phyloP scores from a whole-genome alignment of 2,888 invertebrate species.

The Zygogramma bicolorata region DNA sequence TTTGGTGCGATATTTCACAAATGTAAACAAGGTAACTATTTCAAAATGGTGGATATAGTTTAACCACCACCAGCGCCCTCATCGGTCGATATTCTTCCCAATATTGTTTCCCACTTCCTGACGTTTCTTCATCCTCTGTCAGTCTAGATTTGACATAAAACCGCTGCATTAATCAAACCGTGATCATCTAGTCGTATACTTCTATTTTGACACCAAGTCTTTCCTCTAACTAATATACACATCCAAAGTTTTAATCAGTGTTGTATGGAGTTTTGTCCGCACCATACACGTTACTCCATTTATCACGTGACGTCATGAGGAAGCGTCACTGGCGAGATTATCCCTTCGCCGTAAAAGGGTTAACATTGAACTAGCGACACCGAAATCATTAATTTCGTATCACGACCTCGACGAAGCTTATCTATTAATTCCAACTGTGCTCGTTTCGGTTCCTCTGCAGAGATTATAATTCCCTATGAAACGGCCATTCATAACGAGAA shows the following conservation, averaged over 20 bases:
- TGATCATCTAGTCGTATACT: neutral
- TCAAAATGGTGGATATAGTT: too few relatives aligned
- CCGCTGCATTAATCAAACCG: neutral
- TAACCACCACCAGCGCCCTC: too few relatives aligned
- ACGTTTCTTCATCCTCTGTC: too few relatives aligned
- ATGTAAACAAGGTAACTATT: too few relatives aligned
- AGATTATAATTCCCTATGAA: constrained; percentile 1
- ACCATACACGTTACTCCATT: neutral
- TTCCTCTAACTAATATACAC: neutral
- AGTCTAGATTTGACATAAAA: too few relatives aligned
- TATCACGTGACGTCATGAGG: neutral
- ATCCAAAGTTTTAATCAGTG: neutral
- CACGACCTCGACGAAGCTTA: constrained; percentile 22
- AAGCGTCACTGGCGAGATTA: neutral
- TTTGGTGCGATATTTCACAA: too few relatives aligned
- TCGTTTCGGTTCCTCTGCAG: neutral
- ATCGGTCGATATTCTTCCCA: too few relatives aligned
- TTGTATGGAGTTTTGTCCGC: neutral
- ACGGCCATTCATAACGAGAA: neutral
- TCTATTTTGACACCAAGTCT: neutral
- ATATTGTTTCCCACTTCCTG: too few relatives aligned
- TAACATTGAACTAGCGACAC: constrained; percentile 27
- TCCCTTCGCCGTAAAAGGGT: constrained; percentile 18
- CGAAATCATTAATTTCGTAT: constrained; percentile 27
- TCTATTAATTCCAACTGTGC: constrained; percentile 20